Evolutionary conservation across 2,888 invertebrate species (phyloP).

Genomic region (Cecidostiba fungosa): DNA sequence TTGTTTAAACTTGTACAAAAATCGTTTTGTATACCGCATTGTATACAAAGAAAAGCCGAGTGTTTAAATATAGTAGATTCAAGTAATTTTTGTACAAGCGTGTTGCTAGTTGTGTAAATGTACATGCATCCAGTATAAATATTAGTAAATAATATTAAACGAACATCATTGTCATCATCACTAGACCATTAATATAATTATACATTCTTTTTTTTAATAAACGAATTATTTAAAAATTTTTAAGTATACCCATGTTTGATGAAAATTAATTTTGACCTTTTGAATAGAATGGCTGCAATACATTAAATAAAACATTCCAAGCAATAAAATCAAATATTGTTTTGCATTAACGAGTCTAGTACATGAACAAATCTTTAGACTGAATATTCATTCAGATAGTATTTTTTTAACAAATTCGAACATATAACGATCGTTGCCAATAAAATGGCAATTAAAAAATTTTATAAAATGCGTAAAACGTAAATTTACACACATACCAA

Average conservation of each 20-base stretch:
- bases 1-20: constrained; percentile 59
- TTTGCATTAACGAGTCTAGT: neutral
- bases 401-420: too few species aligned
- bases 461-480: constrained; percentile 3
- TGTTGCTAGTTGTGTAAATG: constrained; percentile 58
- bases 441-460: constrained; percentile 5
- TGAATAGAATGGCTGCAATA: neutral
- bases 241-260: neutral
- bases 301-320: neutral
- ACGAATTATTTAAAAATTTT: constrained; percentile 45
- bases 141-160: constrained; percentile 52
- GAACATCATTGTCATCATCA: constrained; percentile 42
- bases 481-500: neutral
- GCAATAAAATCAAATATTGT: constrained; percentile 13
- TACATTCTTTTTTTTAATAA: constrained; percentile 56
- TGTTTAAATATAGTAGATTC: constrained; percentile 54
- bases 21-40: constrained; percentile 58
- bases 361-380: neutral
- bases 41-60: constrained; percentile 60
- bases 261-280: constrained; percentile 20
- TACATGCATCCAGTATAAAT: constrained; percentile 52
- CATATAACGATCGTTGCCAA: too few species aligned
- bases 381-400: neutral
- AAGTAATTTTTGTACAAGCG: constrained; percentile 61
- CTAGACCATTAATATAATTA: constrained; percentile 45